Percentiles rank a stretch among this genome's conserved stretches.
phyloP scores from a whole-genome alignment of 2,888 invertebrate genomes.

The Drosophila siamana region DNA sequence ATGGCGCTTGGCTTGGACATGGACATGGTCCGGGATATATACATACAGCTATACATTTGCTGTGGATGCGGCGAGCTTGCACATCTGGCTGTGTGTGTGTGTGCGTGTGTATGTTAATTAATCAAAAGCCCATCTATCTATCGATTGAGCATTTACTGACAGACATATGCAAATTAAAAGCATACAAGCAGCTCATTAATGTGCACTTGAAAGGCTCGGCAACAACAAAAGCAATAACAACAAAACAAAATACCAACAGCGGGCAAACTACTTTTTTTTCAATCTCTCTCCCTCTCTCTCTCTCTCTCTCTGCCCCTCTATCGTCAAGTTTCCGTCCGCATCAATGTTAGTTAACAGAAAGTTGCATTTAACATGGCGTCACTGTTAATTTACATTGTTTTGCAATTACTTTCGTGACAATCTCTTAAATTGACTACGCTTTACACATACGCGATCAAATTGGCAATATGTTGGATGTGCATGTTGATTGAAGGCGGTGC shows the following conservation, averaged over 20 bases:
- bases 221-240: conserved; percentile 26
- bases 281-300: not conserved
- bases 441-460: not conserved
- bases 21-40: conserved; percentile 8
- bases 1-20: conserved; percentile 41
- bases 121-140: conserved; percentile 77
- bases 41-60: conserved; percentile 13
- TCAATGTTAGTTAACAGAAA: conserved; percentile 1
- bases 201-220: conserved; percentile 55
- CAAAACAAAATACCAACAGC: conserved; percentile 14
- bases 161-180: conserved; percentile 76
- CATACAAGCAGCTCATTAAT: conserved; percentile 77
- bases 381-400: not conserved
- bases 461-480: not conserved
- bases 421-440: not conserved
- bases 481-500: conserved; percentile 2
- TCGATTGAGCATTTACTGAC: conserved; percentile 75
- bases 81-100: conserved; percentile 16
- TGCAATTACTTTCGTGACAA: not conserved
- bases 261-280: not conserved
- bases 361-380: not conserved
- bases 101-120: conserved; percentile 68
- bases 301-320: no score
- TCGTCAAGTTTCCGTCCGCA: no score
- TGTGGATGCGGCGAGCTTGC: conserved; percentile 5